Base-by-base conservation (phyloP, 64 coral and sea anemone genomes). In the Stylophora pistillata region DNA sequence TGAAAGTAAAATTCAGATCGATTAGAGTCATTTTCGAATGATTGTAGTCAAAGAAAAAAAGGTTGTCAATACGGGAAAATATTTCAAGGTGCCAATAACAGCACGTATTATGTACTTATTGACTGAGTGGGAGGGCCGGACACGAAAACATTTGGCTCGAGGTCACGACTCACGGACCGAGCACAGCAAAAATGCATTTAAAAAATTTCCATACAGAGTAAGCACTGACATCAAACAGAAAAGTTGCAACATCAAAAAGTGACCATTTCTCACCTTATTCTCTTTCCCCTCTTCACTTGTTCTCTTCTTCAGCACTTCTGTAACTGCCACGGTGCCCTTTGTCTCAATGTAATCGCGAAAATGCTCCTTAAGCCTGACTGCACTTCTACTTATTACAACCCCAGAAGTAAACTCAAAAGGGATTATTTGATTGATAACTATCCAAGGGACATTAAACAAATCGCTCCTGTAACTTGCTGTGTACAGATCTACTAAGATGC, bases 401-500 rank as follows among this genome's bases (percentile, higher is more conserved):
- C 90, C 90, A 60, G 59, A 86, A 18, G 64, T 86, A 28, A 92
- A 92, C 31, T 86, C 74, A 28, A 56, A 52, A 10, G 61, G 18
- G 5, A 92, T n/a, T 76, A 92, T 92, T 72, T 56, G 74, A 31
- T 72, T 59, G 20, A 92, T 74, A 55, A 56, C 85, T 10, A 86
- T 86, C 90, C 90, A 92, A 0, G 90, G 37, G 10, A 57, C 90
- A 20, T 92, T 92, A 29, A 92, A 92, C 32, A 92, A 47, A 54
- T 92, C 90, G 53, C 72, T 78, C 27, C 90, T 61, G 53, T 86
- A 92, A 56, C 75, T 33, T n/a, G 90, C 90, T 61, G 85, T 86
- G 59, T 92, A 92, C 17, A 86, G 59, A 33, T 92, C 90, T 9
- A 92, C 90, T 9, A 92, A 70, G 59, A 92, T 92, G 10, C 90